Evolutionary conservation across 2,888 invertebrate species (phyloP), one percentile per base, ranked within the genome.

Genomic region (Syrista parreyssii): DNA sequence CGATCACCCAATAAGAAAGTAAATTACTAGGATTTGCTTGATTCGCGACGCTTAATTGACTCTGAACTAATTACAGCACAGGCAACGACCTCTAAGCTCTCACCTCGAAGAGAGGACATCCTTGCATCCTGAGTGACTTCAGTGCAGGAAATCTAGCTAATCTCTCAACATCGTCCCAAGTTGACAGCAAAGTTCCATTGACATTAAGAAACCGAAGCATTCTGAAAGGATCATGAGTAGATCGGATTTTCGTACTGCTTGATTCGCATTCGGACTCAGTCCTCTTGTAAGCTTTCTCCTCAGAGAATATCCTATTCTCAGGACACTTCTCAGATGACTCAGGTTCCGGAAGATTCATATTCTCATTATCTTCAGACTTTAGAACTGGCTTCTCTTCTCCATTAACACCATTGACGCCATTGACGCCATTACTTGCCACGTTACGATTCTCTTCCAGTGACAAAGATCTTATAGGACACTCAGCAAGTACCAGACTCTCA

Each of bases 81-180:
- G 55, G 23, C 55, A 1, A 55, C 6, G 15, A 55, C 23, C 55
- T 55, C 55, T 2, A 55, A 2, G 23, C 55, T 55, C 86, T 82
- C 82, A 93, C 93, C 92, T 94, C 93, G 83, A 95, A 92, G 68
- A 95, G 90, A 35, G 94, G 94, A 80, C 94, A 93, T 68, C 96
- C 96, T 92, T 96, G 96, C 81, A 98, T 95, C 87, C 98, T 94
- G 80, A 98, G 93, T 92, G 97, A 97, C 84, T 94, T 95, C 78
- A 99, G 93, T 12, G 94, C 94, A 1, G 97, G 97, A 92, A 98
- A 98, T 89, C 94, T 94, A 76, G 96, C 95, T 83, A 98, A 93
- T 85, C 96, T 94, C 88, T 98, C 98, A 79, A 98, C 95, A 88
- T 98, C 97, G 86, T 96, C 95, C 98, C 98, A 98, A 68, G 96